phyloP scores from a whole-genome alignment of 2,888 invertebrate genomes.

The Ariolimax columbianus region DNA sequence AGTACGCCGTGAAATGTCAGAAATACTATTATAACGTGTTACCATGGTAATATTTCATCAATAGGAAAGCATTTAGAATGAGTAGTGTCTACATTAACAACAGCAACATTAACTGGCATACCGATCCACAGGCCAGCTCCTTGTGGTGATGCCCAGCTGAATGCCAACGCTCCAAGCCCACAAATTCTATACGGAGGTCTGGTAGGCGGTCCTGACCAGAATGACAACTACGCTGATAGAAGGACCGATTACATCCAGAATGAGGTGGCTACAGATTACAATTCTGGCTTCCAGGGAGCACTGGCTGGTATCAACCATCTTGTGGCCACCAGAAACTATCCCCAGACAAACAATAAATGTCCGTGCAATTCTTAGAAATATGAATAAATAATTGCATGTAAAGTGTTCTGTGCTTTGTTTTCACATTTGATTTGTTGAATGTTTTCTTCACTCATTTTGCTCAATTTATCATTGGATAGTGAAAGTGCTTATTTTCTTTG shows the following conservation, averaged over 20 bases:
- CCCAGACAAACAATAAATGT: constrained; percentile 23
- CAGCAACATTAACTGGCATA: too few relatives aligned
- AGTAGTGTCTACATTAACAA: too few relatives aligned
- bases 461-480: too few relatives aligned
- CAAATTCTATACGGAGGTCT: constrained; percentile 65
- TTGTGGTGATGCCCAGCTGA: constrained; percentile 67
- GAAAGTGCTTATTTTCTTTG: too few relatives aligned
- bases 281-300: constrained; percentile 70
- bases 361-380: constrained; percentile 21
- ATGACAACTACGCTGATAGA: constrained; percentile 60
- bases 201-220: constrained; percentile 69
- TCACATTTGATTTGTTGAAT: too few relatives aligned
- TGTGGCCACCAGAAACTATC: background rate
- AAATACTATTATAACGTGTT: too few relatives aligned
- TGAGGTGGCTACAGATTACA: constrained; percentile 69
- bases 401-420: too few relatives aligned
- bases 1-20: too few relatives aligned
- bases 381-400: too few relatives aligned
- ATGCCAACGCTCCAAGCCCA: constrained; percentile 58
- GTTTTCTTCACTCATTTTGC: too few relatives aligned
- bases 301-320: constrained; percentile 56
- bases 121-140: constrained; percentile 59
- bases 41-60: too few relatives aligned
- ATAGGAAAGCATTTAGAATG: too few relatives aligned
- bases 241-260: constrained; percentile 65